Conservation (phyloP, 2,113 vertebrate species). For the Nerophis ophidion region DNA sequence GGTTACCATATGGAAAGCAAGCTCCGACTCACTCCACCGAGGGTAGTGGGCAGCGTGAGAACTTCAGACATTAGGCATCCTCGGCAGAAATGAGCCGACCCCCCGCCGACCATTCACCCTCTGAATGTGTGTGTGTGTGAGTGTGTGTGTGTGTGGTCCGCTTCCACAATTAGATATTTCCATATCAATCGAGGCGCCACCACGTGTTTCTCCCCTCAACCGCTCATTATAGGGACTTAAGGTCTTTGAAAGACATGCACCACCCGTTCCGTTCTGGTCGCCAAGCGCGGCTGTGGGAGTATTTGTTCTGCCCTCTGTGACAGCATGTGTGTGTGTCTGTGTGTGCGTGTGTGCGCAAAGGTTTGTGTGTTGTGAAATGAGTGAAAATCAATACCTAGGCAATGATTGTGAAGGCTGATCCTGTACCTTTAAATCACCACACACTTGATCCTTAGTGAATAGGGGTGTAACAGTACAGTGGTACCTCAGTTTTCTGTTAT, state of each 20-base stretch:
- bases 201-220: constrained; percentile 51
- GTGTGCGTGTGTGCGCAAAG: constrained; percentile 1
- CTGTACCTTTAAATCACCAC: constrained; percentile 31
- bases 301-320: constrained; percentile 56
- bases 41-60: constrained; percentile 59
- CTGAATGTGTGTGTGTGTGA: constrained; percentile 52
- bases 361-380: constrained; percentile 32
- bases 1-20: constrained; percentile 61
- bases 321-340: constrained; percentile 23
- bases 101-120: constrained; percentile 44
- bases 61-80: constrained; percentile 59
- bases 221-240: constrained; percentile 58
- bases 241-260: constrained; percentile 56
- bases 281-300: constrained; percentile 44
- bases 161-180: constrained; percentile 54
- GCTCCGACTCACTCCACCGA: constrained; percentile 35
- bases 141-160: constrained; percentile 67
- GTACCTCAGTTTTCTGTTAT: no score
- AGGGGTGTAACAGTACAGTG: no score
- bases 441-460: background rate
- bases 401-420: constrained; percentile 36
- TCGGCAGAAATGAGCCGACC: constrained; percentile 57
- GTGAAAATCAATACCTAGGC: constrained; percentile 49
- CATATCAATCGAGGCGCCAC: constrained; percentile 63
- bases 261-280: constrained; percentile 37